A percentile compares a stretch with the other conserved stretches of the same genome.
Evolutionary conservation across 2,113 vertebrate genomes (phyloP).

Genomic region (Apteryx owenii): DNA sequence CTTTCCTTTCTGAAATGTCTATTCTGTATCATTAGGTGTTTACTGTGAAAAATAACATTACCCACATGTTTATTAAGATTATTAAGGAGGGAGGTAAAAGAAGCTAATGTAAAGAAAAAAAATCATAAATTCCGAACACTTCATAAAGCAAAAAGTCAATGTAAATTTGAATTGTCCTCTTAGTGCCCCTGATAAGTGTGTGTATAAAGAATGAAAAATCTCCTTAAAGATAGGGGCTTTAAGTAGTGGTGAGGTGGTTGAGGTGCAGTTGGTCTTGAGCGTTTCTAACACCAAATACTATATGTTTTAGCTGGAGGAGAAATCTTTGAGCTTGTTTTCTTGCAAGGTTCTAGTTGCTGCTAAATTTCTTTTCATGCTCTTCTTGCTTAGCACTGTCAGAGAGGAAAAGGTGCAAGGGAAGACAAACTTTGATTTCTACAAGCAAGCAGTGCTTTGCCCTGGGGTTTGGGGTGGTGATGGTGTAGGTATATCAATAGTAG

Average conservation of each 20-base stretch:
- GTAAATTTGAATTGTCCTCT: neutral
- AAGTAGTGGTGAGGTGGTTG: rapidly evolving
- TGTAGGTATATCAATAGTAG: neutral
- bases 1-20: neutral
- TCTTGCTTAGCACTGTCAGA: neutral
- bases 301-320: neutral
- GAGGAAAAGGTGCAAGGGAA: neutral
- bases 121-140: neutral
- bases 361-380: neutral
- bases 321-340: neutral
- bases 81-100: neutral
- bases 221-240: neutral
- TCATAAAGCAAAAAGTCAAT: neutral
- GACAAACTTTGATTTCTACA: neutral
- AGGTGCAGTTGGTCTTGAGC: neutral
- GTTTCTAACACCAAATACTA: neutral
- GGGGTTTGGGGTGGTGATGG: neutral
- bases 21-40: neutral
- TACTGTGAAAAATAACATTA: neutral
- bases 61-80: neutral
- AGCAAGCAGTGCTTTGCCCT: neutral
- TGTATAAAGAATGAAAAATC: neutral
- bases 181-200: neutral
- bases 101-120: neutral
- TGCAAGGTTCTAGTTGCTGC: neutral